Evolutionary conservation across 2,113 vertebrate genomes (phyloP).

Genomic region (Heterocephalus glaber): DNA sequence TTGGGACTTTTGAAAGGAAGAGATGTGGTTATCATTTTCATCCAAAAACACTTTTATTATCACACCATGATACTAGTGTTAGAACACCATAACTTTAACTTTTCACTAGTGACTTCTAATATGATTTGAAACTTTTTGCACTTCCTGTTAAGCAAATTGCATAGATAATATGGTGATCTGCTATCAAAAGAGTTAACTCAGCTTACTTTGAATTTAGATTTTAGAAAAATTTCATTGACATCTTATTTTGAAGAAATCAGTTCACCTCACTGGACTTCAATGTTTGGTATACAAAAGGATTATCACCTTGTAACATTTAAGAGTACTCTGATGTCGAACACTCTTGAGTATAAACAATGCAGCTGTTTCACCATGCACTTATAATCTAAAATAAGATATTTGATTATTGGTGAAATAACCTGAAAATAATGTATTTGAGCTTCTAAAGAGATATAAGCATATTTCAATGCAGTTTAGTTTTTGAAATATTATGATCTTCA

Average conservation of each 20-base stretch:
- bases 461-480: background rate
- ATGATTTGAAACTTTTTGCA: background rate
- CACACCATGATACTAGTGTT: background rate
- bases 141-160: background rate
- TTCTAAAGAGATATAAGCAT: background rate
- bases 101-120: background rate
- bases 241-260: conserved; percentile 36
- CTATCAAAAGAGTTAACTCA: background rate
- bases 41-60: background rate
- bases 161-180: background rate
- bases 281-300: conserved; percentile 34
- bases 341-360: background rate
- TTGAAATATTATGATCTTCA: background rate
- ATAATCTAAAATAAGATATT: background rate
- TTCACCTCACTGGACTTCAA: background rate
- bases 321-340: background rate
- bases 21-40: background rate
- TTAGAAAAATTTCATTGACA: conserved; percentile 35
- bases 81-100: background rate
- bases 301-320: conserved; percentile 12
- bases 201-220: background rate
- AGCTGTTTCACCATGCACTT: background rate
- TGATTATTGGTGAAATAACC: background rate
- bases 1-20: background rate
- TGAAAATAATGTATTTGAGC: background rate